Conservation (phyloP, 2,888 invertebrate species). For the Pherbina coryleti region DNA sequence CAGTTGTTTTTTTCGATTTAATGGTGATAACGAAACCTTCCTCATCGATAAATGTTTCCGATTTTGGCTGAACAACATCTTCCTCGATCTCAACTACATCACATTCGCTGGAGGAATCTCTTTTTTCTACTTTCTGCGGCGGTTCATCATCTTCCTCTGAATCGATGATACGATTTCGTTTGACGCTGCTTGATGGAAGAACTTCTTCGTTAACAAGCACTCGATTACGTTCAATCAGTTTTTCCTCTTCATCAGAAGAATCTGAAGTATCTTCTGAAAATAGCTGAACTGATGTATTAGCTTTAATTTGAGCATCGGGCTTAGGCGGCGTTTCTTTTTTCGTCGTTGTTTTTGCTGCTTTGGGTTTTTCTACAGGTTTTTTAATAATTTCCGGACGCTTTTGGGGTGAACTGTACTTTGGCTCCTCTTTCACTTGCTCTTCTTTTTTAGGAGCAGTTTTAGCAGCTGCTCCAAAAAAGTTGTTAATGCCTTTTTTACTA, state of each 20-base stretch:
- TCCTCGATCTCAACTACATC: conserved; percentile 35
- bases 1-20: conserved; percentile 53
- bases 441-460: conserved; percentile 43
- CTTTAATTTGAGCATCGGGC: conserved; percentile 38
- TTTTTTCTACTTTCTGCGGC: conserved; percentile 50
- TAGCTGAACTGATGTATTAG: conserved; percentile 60
- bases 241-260: conserved; percentile 63
- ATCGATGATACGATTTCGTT: conserved; percentile 64
- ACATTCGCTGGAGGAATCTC: conserved; percentile 25
- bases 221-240: conserved; percentile 59
- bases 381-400: conserved; percentile 46
- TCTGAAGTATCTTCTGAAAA: conserved; percentile 48
- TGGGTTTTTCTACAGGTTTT: conserved; percentile 52
- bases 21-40: conserved; percentile 66
- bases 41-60: conserved; percentile 65
- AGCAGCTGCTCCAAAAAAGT: conserved; percentile 54
- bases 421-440: conserved; percentile 29
- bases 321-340: conserved; percentile 45
- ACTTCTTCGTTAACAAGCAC: conserved; percentile 53
- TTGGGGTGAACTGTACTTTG: conserved; percentile 42
- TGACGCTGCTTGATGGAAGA: conserved; percentile 45
- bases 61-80: conserved; percentile 44
- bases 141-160: conserved; percentile 59
- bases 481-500: conserved; percentile 57
- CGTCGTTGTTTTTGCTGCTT: conserved; percentile 40